These are phyloP conservation scores for Carassius auratus DNA, from an alignment of 2,113 vertebrate genomes.

Conservation along the genomic window DNA sequence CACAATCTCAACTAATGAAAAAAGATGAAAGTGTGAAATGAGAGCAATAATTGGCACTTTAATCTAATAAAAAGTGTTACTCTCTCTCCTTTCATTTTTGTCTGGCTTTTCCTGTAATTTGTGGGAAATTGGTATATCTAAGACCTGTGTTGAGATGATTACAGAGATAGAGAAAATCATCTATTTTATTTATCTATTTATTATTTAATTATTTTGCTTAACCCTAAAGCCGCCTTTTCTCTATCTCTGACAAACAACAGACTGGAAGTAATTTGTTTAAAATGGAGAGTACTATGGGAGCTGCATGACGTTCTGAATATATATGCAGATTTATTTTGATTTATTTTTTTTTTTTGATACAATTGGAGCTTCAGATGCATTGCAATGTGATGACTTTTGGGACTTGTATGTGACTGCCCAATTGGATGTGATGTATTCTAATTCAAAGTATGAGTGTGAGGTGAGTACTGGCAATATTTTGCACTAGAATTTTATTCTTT, in stretches of 20 bases:
- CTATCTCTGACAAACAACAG: too few species aligned
- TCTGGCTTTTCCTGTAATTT: not conserved
- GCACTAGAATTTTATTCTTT: too few species aligned
- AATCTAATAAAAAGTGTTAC: constrained; percentile 22
- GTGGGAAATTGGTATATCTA: not conserved
- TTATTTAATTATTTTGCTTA: not conserved
- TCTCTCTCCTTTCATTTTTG: constrained; percentile 13
- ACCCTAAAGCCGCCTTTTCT: not conserved
- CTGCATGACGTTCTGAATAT: not conserved
- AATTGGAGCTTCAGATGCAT: too few species aligned
- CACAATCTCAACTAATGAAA: constrained; percentile 6
- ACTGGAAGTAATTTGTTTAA: too few species aligned
- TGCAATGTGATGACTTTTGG: not conserved
- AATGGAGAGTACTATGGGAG: too few species aligned
- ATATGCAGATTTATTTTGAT: not conserved
- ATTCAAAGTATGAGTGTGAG: not conserved
- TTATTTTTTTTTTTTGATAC: too few species aligned
- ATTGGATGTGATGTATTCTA: not conserved
- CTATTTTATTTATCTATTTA: not conserved
- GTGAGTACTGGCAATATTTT: too few species aligned
- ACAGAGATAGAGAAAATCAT: not conserved
- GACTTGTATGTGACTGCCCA: not conserved
- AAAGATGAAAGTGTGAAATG: constrained; percentile 26
- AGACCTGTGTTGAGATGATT: not conserved
- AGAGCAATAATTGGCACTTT: constrained; percentile 38